Evolutionary conservation across 2,797 vertebrate genomes (phyloP).

Genomic region (Phoxinus dragarum): DNA sequence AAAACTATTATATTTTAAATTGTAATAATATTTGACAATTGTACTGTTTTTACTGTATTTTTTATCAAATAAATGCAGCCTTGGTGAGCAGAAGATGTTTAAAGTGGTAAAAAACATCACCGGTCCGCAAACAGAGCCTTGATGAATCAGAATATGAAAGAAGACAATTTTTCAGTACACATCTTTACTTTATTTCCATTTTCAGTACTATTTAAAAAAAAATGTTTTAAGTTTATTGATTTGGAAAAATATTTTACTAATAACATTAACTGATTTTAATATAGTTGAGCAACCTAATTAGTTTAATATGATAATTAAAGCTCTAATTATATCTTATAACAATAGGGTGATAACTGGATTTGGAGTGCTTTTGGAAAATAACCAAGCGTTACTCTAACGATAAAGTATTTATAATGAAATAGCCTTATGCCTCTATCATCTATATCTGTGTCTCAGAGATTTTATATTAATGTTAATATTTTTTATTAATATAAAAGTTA

Average conservation of each 20-base stretch:
- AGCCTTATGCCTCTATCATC: background rate
- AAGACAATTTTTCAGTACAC: background rate
- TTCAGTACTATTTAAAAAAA: background rate
- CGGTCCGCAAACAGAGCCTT: background rate
- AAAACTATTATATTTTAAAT: background rate
- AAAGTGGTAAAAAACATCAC: background rate
- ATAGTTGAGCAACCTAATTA: background rate
- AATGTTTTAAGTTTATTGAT: background rate
- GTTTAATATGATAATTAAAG: background rate
- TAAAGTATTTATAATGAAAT: conserved; percentile 10
- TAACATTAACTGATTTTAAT: background rate
- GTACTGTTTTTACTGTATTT: background rate
- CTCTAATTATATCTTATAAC: background rate
- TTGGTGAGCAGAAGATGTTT: background rate
- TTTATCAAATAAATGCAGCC: background rate
- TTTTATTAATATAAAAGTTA: background rate
- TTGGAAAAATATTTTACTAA: background rate
- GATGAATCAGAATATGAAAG: too few relatives aligned
- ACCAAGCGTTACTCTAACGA: background rate
- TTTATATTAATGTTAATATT: conserved; percentile 2
- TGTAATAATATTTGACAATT: background rate
- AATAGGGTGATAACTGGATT: background rate
- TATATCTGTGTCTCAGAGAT: conserved; percentile 1
- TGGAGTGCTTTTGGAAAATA: background rate
- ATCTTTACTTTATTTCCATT: background rate